Evolutionary conservation across 53 echinoderm and acorn worm genomes (phyloP).

Genomic region (Echinarachnius parma): DNA sequence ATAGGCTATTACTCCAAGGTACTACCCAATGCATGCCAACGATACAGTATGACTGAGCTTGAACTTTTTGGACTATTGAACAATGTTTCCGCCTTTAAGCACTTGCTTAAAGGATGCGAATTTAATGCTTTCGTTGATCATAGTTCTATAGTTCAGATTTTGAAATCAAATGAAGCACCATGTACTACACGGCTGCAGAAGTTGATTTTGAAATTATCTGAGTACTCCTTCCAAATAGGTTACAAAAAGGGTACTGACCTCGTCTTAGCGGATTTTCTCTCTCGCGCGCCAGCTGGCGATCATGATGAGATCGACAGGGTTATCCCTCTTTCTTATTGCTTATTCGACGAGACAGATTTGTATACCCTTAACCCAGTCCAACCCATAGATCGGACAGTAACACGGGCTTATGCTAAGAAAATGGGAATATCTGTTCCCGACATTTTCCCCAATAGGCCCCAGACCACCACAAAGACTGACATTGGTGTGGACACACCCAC

Average conservation of each 20-base stretch:
- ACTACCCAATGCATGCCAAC: constrained; percentile 26
- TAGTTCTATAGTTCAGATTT: constrained; percentile 35
- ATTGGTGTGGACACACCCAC: background rate
- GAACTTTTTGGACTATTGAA: constrained; percentile 38
- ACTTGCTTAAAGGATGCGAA: too few relatives aligned
- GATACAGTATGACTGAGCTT: constrained; percentile 39
- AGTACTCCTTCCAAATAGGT: constrained; percentile 43
- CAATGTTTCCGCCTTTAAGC: constrained; percentile 35
- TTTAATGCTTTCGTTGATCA: constrained; percentile 45
- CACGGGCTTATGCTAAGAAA: constrained; percentile 14
- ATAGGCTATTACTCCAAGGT: constrained; percentile 50
- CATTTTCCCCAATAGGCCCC: background rate
- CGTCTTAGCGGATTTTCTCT: constrained; percentile 53
- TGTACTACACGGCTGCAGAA: constrained; percentile 40
- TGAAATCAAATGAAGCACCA: constrained; percentile 50
- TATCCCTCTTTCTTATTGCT: background rate
- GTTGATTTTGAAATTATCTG: constrained; percentile 37
- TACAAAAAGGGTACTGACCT: constrained; percentile 56
- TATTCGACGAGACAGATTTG: constrained; percentile 7
- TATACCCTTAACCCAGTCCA: background rate
- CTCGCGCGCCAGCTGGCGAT: background rate
- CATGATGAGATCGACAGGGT: background rate
- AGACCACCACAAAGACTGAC: too few relatives aligned
- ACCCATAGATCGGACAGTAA: background rate
- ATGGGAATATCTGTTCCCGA: constrained; percentile 5